phyloP scores from a whole-genome alignment of 1,140 invertebrate genomes.

The Episyrphus balteatus region DNA sequence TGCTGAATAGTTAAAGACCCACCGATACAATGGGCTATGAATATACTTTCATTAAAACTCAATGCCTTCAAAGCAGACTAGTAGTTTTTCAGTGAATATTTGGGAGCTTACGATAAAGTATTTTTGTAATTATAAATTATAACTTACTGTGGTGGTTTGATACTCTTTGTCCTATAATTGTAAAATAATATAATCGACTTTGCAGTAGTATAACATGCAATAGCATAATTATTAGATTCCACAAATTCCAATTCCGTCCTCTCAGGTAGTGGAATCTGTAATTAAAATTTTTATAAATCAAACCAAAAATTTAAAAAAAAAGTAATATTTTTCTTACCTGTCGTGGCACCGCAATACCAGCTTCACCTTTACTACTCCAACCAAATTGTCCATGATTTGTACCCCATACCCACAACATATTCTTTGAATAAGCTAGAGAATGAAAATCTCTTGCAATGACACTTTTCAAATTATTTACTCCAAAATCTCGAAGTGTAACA shows the following conservation, averaged over 20 bases:
- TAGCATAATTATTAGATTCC: constrained; percentile 28
- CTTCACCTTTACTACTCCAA: constrained; percentile 16
- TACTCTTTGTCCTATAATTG: constrained; percentile 22
- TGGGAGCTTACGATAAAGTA: no score
- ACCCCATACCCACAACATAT: constrained; percentile 48
- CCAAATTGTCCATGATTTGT: constrained; percentile 63
- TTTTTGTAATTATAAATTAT: background rate
- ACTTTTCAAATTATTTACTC: constrained; percentile 12
- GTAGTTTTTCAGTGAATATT: no score
- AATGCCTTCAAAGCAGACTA: no score
- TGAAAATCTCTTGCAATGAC: constrained; percentile 46
- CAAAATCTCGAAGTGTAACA: constrained; percentile 22
- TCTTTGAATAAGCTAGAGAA: constrained; percentile 48
- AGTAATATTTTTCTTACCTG: constrained; percentile 17
- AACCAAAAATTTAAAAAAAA: no score
- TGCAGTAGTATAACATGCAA: constrained; percentile 21
- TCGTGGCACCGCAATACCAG: constrained; percentile 21
- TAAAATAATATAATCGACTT: constrained; percentile 25
- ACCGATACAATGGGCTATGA: no score
- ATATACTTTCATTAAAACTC: no score
- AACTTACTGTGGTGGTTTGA: constrained; percentile 30
- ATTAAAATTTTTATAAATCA: no score
- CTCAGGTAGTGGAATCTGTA: constrained; percentile 21
- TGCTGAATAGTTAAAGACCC: no score
- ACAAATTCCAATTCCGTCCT: constrained; percentile 22